Percentiles rank a stretch among this genome's conserved stretches.
These are phyloP conservation scores for Goniozus legneri DNA, from an alignment of 1,140 invertebrate species.

Conservation along the genomic window DNA sequence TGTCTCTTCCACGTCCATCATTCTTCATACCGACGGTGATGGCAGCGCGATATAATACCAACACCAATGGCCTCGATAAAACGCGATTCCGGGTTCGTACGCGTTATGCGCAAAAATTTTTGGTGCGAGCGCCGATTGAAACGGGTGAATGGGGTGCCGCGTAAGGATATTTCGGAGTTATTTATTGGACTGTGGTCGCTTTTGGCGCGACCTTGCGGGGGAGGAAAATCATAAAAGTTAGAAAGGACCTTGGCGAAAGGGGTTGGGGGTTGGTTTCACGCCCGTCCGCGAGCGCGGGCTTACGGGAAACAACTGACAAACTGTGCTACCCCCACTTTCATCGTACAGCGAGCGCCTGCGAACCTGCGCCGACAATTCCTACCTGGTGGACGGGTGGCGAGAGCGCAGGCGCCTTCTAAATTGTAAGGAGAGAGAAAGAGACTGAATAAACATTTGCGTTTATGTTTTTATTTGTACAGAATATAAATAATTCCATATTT, in stretches of 20 bases:
- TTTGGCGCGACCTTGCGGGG: constrained; percentile 4
- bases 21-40: constrained; percentile 42
- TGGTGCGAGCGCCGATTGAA: background rate
- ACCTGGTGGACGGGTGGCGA: constrained; percentile 4
- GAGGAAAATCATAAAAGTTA: constrained; percentile 9
- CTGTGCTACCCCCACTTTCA: constrained; percentile 31
- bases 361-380: constrained; percentile 36
- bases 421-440: background rate
- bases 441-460: background rate
- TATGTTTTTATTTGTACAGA: background rate
- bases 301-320: constrained; percentile 50
- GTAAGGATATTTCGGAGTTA: background rate
- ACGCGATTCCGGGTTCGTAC: background rate
- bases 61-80: background rate
- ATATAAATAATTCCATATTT: background rate
- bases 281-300: constrained; percentile 51
- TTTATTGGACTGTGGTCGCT: constrained; percentile 9
- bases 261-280: constrained; percentile 36
- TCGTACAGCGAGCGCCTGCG: constrained; percentile 30
- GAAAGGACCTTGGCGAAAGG: constrained; percentile 14
- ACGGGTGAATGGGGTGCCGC: constrained; percentile 11
- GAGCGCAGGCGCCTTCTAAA: constrained; percentile 32
- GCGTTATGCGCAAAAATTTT: constrained; percentile 1
- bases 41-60: constrained; percentile 1
- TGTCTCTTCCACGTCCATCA: constrained; percentile 51